Evolutionary conservation across 2,797 vertebrate genomes (phyloP).

Genomic region (Darevskia nairensis): DNA sequence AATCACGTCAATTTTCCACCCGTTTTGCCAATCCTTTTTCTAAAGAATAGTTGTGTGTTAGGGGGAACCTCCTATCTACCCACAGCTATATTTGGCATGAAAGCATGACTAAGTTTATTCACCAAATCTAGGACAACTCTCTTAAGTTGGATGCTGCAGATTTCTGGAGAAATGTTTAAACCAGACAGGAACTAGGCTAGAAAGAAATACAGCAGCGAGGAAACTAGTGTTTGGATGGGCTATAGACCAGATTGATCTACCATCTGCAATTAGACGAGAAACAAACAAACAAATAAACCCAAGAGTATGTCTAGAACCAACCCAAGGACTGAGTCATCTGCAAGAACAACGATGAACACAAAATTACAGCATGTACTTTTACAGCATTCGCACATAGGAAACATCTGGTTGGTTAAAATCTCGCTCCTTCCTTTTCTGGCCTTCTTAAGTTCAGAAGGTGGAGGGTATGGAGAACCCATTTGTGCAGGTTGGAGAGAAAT

Average conservation of each 20-base stretch:
- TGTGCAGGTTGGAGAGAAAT: neutral
- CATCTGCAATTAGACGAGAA: slow-evolving; percentile 12
- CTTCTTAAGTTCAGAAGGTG: neutral
- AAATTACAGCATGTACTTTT: neutral
- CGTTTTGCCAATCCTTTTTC: slow-evolving; percentile 21
- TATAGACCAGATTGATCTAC: slow-evolving; percentile 32
- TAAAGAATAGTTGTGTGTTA: neutral
- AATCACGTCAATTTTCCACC: slow-evolving; percentile 33
- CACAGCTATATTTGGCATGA: slow-evolving; percentile 37
- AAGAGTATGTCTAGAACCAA: neutral
- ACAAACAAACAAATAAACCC: neutral
- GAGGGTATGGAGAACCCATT: neutral
- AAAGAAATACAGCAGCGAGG: neutral
- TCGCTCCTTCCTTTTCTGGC: neutral
- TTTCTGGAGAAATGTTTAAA: slow-evolving; percentile 46
- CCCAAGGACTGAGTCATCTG: slow-evolving; percentile 3
- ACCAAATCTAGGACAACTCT: slow-evolving; percentile 25
- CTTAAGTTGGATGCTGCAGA: slow-evolving; percentile 15
- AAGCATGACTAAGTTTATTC: slow-evolving; percentile 33
- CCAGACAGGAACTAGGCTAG: slow-evolving; percentile 28
- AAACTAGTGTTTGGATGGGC: neutral
- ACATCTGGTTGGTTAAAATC: neutral
- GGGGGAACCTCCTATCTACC: slow-evolving; percentile 24
- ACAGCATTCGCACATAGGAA: neutral
- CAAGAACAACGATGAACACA: neutral